Evolutionary conservation across 2,113 vertebrate genomes (phyloP).

Genomic region (Malaclemys terrapin): DNA sequence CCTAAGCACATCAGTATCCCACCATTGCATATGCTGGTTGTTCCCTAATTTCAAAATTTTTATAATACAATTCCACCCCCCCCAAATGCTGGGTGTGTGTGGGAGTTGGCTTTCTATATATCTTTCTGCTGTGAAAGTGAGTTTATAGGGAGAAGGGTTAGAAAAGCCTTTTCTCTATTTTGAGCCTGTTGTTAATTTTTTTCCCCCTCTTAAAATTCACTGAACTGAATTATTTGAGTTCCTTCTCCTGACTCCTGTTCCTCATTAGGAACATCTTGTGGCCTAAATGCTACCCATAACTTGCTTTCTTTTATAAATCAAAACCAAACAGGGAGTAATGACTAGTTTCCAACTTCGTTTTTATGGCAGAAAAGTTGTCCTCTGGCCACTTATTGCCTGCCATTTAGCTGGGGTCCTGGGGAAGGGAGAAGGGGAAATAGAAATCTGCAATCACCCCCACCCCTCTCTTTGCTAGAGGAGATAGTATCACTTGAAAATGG

Average conservation of each 20-base stretch:
- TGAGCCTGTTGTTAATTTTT: not conserved
- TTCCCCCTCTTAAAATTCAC: not conserved
- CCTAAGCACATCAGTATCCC: not conserved
- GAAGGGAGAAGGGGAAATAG: not conserved
- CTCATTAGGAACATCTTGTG: not conserved
- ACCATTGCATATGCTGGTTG: no score
- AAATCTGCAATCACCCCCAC: not conserved
- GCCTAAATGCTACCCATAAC: not conserved
- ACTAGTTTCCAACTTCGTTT: constrained; percentile 8
- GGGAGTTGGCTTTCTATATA: not conserved
- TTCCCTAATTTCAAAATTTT: not conserved
- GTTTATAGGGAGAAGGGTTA: not conserved
- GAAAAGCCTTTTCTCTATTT: not conserved
- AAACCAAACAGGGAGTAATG: not conserved
- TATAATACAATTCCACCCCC: not conserved
- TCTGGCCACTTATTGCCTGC: not conserved
- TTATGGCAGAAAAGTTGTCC: not conserved
- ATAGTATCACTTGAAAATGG: not conserved
- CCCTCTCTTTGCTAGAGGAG: fast-evolving
- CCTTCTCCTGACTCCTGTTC: not conserved
- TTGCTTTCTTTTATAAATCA: not conserved
- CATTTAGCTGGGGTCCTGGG: not conserved
- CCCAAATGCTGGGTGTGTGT: not conserved
- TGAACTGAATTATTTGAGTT: not conserved
- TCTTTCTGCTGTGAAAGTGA: not conserved